Base-by-base conservation (phyloP, 2,113 vertebrate genomes). In the Castor canadensis region DNA sequence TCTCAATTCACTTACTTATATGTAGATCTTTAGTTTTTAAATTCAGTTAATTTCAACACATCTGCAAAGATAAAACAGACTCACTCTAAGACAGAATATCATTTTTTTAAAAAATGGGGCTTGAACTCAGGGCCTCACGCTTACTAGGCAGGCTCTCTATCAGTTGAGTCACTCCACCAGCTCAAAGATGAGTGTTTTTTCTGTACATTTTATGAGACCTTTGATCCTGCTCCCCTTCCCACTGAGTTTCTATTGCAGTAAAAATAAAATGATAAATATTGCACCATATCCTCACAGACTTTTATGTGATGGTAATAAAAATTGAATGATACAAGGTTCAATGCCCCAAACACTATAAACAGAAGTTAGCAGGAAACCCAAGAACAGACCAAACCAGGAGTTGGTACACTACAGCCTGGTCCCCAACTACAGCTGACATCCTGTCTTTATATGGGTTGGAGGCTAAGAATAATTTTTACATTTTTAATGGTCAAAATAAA, bases 221-320 rank as follows among this genome's bases (percentile, higher is more conserved):
- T 32, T 40, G 40, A 11, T 40, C 24, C 6, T 66, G 17, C 24
- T 67, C 9, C 1, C 12, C 12, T 82, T 54, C 38, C n/a, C 38
- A n/a, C n/a, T 26, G 43, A 87, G 10, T 95, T 88, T 90, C 28
- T 76, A 35, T 84, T 76, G 54, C 54, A 92, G 60, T 72, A 32
- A 67, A 95, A 91, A 83, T 75, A 89, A 56, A 93, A 56, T 47
- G 75, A 19, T 56, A 54, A 38, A 87, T 28, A 56, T 84, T 75
- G 22, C 9, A 22, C 19, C 30, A n/a, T 5, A 38, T 58, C 10
- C n/a, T 67, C 62, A 72, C 17, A 87, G 49, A 83, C 35, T 49
- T 96, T 87, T 72, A 92, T 80, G 7, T 71, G 20, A 40, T 60
- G 45, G 26, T 80, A 83, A 89, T 95, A 69, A 95, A 96, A 89